Percentiles rank a stretch among this genome's conserved stretches.
Evolutionary conservation across 2,797 vertebrate species (phyloP).

Genomic region (Gymnoscopelus braueri): DNA sequence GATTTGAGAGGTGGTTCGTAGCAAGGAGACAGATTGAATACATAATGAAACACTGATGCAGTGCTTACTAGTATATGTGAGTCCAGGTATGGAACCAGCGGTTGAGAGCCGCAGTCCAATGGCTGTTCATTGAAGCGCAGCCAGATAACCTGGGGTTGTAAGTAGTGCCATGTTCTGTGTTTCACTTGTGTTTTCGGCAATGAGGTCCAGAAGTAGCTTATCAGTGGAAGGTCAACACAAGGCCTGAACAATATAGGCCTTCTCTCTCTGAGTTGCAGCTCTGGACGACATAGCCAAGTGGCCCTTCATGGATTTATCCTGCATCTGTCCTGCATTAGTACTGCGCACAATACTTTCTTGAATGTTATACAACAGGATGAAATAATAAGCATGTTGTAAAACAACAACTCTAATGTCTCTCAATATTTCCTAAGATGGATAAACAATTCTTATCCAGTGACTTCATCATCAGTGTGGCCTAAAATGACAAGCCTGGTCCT

Average conservation of each 20-base stretch:
- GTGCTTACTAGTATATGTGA: not conserved
- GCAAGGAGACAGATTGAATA: not conserved
- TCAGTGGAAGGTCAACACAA: conserved; percentile 52
- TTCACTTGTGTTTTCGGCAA: conserved; percentile 2
- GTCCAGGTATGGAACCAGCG: conserved; percentile 20
- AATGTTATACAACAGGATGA: too few relatives aligned
- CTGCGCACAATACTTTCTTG: too few relatives aligned
- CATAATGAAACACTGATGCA: not conserved
- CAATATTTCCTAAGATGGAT: too few relatives aligned
- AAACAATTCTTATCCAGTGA: too few relatives aligned
- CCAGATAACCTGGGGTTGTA: conserved; percentile 67
- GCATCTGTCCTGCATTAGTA: not conserved
- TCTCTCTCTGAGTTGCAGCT: conserved; percentile 15
- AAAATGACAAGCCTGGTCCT: too few relatives aligned
- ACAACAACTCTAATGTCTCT: too few relatives aligned
- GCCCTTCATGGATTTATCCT: too few relatives aligned
- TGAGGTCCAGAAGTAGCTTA: conserved; percentile 40
- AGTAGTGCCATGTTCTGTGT: conserved; percentile 35
- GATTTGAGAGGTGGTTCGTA: not conserved
- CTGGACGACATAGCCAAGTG: too few relatives aligned
- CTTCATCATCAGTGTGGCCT: too few relatives aligned
- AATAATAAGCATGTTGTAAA: too few relatives aligned
- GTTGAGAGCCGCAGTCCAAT: conserved; percentile 36
- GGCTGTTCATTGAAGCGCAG: conserved; percentile 38
- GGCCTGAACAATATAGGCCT: conserved; percentile 22